Percentiles rank a stretch among this genome's conserved stretches.
Evolutionary conservation across 1,140 invertebrate species (phyloP).

Genomic region (Drosophila mojavensis): DNA sequence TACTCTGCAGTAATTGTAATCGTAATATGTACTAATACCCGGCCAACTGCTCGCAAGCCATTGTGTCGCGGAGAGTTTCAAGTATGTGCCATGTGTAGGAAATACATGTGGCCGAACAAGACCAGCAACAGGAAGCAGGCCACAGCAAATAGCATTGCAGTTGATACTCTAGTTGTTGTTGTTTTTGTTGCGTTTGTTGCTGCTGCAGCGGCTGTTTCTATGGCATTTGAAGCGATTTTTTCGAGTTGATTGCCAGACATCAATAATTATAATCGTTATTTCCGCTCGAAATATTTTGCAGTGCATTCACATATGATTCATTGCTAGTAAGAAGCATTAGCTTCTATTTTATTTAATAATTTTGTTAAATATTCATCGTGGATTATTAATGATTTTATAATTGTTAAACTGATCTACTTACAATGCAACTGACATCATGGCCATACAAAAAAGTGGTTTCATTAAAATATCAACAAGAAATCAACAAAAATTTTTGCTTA

Average conservation of each 20-base stretch:
- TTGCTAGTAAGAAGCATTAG: not conserved
- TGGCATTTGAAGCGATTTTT: constrained; percentile 24
- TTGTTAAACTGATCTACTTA: constrained; percentile 9
- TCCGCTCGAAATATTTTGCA: constrained; percentile 28
- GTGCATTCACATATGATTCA: not conserved
- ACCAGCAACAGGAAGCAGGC: constrained; percentile 43
- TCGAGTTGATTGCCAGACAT: constrained; percentile 25
- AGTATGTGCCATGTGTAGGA: constrained; percentile 45
- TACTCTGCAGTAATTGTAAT: constrained; percentile 31
- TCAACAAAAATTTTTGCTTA: not conserved
- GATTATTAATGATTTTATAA: not conserved
- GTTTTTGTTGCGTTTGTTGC: not conserved
- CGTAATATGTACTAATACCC: constrained; percentile 41
- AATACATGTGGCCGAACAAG: constrained; percentile 55
- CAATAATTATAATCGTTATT: constrained; percentile 40
- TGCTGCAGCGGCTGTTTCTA: constrained; percentile 1
- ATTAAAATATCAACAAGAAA: constrained; percentile 10
- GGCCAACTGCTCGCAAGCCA: constrained; percentile 43
- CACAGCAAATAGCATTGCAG: constrained; percentile 37
- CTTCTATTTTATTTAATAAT: too few relatives aligned
- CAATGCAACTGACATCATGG: not conserved
- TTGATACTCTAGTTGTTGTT: constrained; percentile 15
- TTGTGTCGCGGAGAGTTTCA: constrained; percentile 27
- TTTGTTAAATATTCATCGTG: too few relatives aligned
- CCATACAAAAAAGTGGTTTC: too few relatives aligned